Conservation (phyloP, 2,797 vertebrate species). For the Trematomus bernacchii region DNA sequence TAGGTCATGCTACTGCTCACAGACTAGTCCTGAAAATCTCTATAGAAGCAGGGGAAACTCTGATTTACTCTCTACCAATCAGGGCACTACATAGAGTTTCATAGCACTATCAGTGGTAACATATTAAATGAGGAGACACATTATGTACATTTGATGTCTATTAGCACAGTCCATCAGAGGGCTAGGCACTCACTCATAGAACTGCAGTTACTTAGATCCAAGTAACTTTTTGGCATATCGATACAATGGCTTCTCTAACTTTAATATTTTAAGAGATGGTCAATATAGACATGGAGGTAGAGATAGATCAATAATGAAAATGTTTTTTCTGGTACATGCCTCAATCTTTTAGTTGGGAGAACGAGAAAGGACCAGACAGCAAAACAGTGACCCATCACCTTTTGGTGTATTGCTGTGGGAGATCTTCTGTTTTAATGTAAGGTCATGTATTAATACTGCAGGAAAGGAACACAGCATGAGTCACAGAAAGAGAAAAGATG, state of each 20-base stretch:
- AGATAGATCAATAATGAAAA: slow-evolving; percentile 38
- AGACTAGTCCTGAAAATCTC: background rate
- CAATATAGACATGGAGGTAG: background rate
- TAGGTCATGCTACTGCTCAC: background rate
- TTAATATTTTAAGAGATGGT: background rate
- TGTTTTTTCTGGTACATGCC: slow-evolving; percentile 2
- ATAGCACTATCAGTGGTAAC: background rate
- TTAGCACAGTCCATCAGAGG: background rate
- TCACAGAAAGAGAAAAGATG: slow-evolving; percentile 57
- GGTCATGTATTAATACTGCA: slow-evolving; percentile 13
- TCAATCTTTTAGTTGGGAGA: slow-evolving; percentile 5
- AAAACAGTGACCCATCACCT: slow-evolving; percentile 12
- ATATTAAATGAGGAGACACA: background rate
- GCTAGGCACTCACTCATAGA: background rate
- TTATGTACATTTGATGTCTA: slow-evolving; percentile 4
- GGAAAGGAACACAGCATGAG: slow-evolving; percentile 20
- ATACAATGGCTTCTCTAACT: background rate
- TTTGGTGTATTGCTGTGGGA: background rate
- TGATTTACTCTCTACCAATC: background rate
- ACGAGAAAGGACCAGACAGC: background rate
- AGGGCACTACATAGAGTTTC: background rate
- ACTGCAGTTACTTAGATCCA: background rate
- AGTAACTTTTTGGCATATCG: background rate
- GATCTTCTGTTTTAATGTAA: slow-evolving; percentile 11
- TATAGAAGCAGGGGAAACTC: background rate